Base-by-base conservation (phyloP, 30 jellyfish, hydroid and myxozoan genomes). In the Aurelia sp. region DNA sequence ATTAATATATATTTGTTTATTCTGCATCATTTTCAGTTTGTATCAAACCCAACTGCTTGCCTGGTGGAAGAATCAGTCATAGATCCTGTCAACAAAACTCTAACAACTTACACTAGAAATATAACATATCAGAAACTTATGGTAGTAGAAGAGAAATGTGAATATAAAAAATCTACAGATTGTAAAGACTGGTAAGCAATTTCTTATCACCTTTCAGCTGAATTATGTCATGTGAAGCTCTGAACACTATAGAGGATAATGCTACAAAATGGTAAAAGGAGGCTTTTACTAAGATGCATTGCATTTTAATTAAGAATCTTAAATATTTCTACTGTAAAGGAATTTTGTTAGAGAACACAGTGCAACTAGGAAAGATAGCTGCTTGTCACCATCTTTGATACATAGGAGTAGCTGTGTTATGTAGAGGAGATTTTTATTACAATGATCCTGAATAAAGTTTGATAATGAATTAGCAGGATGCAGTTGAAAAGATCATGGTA, bases 51-150 rank as follows among this genome's bases (percentile, higher is more conserved):
- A 48, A 76, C 98, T 8, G 98, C 95, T 9, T 93, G 93, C 68
- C 63, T 93, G 74, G 92, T 93, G 66, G 98, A 93, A 78, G 97
- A 93, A 59, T 93, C 98, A 30, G 69, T 74, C 20, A 66, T 93
- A 17, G 91, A 93, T 51, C 94, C 91, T 38, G 79, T 57, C 57
- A 81, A 93, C 40, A 93, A 75, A 80, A 87, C 96, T 16, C 83
- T 88, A 1, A 80, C 88, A 51, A 93, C 98, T 64, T 93, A 85
- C 76, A 93, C 98, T 21, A 74, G 98, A 77, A 93, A 93, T 65
- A 69, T 88, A 21, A 58, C 95, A 0, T 93, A 81, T 70, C 89
- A 69, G 55, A 82, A 70, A 38, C 60, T 93, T 30, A 88, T 88
- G 97, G 86, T 78, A 4, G 97, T 87, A 27, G 98, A 87, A 67